Evolutionary conservation across 1,140 invertebrate genomes (phyloP), one percentile per base, ranked within the genome.

Genomic region (Dendroctonus ponderosae): DNA sequence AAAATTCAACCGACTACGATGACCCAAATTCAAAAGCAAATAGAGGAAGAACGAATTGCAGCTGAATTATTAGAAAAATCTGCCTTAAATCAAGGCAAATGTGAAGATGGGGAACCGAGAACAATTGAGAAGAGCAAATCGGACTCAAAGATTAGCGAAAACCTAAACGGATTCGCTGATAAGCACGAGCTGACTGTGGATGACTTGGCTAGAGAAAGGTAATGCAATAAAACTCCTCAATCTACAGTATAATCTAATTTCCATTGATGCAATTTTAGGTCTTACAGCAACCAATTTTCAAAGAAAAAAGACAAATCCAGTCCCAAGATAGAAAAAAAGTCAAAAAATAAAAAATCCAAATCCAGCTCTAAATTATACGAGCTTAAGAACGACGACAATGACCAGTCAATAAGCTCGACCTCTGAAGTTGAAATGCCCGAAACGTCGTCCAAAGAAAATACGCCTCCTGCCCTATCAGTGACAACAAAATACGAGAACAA

Each of bases 1-100:
- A 88, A 89, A 75, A 88, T 92, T 3, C 89, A 91, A 74, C 89
- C 90, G 2, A 65, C 77, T n/a, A 68, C 72, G 4, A 59, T 77
- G 56, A 73, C 68, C 41, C 70, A 67, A 46, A 53, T 64, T 11
- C 56, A 48, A 8, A 58, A 54, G 0, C 41, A 51, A 14, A 15
- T 56, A 5, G 68, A 69, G 7, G 40, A 59, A 11, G 68, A 72
- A 37, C 26, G 26, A 26, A 9, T 38, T 8, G 56, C 44, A n/a
- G 46, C 37, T 2, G 62, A 57, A 38, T 48, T 44, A 11, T 14
- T 58, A 41, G 67, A 71, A 15, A 68, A 46, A 26, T 26, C 26
- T 1, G 9, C 44, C 44, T 9, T 9, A 46, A 39, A 46, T 9
- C 52, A 62, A 2, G 41, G 15, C 41, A 67, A 41, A 37, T 7